phyloP scores from a whole-genome alignment of 2,888 invertebrate genomes.

The Chaetogeoica ovagalla region DNA sequence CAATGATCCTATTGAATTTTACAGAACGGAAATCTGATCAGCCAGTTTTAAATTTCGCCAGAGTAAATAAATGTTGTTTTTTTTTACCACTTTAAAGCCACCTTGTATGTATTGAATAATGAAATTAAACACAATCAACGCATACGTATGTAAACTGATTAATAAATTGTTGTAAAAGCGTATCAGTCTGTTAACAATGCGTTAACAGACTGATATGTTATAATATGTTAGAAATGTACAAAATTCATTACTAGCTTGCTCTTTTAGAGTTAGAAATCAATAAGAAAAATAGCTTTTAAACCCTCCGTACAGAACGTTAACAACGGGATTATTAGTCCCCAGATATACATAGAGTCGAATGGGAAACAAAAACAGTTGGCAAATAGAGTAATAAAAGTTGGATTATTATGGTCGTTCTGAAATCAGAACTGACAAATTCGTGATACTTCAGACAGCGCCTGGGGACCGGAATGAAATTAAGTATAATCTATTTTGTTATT shows the following conservation, averaged over 20 bases:
- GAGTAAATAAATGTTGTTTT: no score
- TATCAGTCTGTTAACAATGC: no score
- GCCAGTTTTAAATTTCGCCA: no score
- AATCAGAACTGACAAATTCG: neutral
- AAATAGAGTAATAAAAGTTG: constrained; percentile 9
- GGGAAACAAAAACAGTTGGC: constrained; percentile 8
- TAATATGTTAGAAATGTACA: neutral
- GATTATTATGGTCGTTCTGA: neutral
- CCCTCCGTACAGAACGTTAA: neutral
- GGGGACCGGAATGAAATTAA: neutral
- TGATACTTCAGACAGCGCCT: neutral
- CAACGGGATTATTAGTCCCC: neutral
- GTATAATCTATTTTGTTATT: neutral
- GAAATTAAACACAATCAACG: no score
- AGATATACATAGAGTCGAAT: neutral
- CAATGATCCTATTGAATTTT: no score
- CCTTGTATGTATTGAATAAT: no score
- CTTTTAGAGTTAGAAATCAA: neutral
- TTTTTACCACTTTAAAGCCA: no score
- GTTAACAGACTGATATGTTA: no score
- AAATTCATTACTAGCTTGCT: neutral
- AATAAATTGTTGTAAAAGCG: neutral
- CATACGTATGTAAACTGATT: neutral
- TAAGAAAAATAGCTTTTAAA: constrained; percentile 15
- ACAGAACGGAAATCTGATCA: no score